A percentile compares a stretch with the other conserved stretches of the same genome.
Conservation (phyloP, 2,888 invertebrate species). For the Chrysolina oricalcia region DNA sequence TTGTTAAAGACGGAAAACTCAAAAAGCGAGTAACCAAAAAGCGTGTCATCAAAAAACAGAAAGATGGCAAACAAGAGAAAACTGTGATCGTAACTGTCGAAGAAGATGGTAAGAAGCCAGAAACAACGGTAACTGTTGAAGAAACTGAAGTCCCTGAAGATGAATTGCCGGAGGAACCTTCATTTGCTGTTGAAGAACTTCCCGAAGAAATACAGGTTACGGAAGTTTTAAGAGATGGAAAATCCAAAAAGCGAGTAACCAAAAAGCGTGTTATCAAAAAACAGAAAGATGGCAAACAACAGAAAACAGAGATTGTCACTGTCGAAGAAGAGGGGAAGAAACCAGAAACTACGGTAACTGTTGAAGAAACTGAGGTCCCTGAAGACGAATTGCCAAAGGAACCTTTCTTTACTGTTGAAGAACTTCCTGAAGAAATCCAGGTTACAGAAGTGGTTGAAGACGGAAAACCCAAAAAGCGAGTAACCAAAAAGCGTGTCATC, state of each 20-base stretch:
- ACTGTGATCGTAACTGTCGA: slow-evolving; percentile 57
- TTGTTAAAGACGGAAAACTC: slow-evolving; percentile 53
- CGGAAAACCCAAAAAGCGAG: slow-evolving; percentile 56
- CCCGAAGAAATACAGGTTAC: slow-evolving; percentile 66
- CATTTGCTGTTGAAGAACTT: slow-evolving; percentile 65
- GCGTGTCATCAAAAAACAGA: slow-evolving; percentile 64
- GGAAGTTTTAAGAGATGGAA: slow-evolving; percentile 57
- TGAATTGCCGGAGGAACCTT: slow-evolving; percentile 47
- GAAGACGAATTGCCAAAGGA: slow-evolving; percentile 64
- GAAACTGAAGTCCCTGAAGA: slow-evolving; percentile 50
- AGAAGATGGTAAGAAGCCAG: slow-evolving; percentile 69
- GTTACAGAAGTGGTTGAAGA: slow-evolving; percentile 61
- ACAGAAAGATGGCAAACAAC: slow-evolving; percentile 64
- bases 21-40: slow-evolving; percentile 63
- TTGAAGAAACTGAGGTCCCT: slow-evolving; percentile 59
- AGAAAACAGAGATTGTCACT: slow-evolving; percentile 69
- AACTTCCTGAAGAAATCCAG: slow-evolving; percentile 59
- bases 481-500: background rate
- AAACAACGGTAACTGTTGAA: slow-evolving; percentile 63
- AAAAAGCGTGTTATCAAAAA: slow-evolving; percentile 68
- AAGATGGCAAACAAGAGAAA: slow-evolving; percentile 67
- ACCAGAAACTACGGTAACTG: slow-evolving; percentile 65
- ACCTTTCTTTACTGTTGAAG: slow-evolving; percentile 54
- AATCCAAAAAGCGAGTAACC: slow-evolving; percentile 55
- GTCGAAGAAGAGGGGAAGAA: slow-evolving; percentile 70